These are phyloP conservation scores for Protosalanx chinensis DNA, from an alignment of 2,797 vertebrate species.

Conservation along the genomic window DNA sequence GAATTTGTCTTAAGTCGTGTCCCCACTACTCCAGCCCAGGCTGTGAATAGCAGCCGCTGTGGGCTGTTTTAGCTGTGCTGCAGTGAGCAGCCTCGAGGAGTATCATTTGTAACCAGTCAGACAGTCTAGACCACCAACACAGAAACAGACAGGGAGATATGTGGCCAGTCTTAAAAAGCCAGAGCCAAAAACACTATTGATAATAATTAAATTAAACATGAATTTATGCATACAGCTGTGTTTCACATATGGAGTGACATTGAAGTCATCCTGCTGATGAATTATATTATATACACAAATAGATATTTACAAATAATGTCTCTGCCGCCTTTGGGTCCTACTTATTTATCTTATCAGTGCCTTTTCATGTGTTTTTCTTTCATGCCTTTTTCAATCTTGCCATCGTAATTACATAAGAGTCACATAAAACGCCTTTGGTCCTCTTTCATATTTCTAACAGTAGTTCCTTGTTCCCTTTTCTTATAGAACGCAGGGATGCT, in stretches of 20 bases:
- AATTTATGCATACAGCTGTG: constrained; percentile 26
- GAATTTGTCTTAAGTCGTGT: constrained; percentile 59
- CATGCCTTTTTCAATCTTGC: not conserved
- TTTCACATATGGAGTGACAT: not conserved
- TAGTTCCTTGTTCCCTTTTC: not conserved
- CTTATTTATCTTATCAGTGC: not conserved
- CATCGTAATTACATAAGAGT: not conserved
- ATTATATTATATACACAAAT: not conserved
- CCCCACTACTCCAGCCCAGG: constrained; percentile 40
- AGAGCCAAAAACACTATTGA: constrained; percentile 37
- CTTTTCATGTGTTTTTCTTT: not conserved
- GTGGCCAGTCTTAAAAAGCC: constrained; percentile 42
- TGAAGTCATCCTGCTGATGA: not conserved
- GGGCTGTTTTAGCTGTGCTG: constrained; percentile 48
- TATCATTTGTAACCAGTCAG: constrained; percentile 60
- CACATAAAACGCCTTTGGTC: not conserved
- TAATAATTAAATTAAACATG: constrained; percentile 27
- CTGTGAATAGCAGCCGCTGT: constrained; percentile 27
- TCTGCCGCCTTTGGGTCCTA: not conserved
- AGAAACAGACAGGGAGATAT: constrained; percentile 30
- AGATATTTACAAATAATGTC: not conserved
- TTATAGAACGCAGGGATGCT: constrained; percentile 1
- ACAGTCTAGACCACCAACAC: constrained; percentile 46
- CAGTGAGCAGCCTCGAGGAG: constrained; percentile 49
- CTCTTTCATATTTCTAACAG: not conserved